Percentiles rank a stretch among this genome's conserved stretches.
Conservation (phyloP, 1,140 invertebrate species). For the Sweltsa coloradensis region DNA sequence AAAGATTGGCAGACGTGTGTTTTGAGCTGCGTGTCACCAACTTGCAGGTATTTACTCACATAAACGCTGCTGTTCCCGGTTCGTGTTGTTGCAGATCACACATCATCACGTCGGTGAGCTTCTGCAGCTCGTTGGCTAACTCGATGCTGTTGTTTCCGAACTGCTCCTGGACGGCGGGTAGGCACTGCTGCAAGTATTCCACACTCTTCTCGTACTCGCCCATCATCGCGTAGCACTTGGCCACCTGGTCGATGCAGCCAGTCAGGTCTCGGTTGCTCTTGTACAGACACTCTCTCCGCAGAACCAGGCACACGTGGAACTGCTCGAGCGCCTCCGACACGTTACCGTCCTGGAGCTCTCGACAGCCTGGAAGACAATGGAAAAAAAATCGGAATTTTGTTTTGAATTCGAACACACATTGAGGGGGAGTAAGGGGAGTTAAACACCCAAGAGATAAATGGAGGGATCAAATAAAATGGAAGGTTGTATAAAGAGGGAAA, state of each 20-base stretch:
- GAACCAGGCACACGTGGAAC: slow-evolving; percentile 30
- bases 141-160: slow-evolving; percentile 43
- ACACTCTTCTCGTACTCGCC: slow-evolving; percentile 31
- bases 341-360: slow-evolving; percentile 19
- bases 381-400: no score
- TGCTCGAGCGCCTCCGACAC: slow-evolving; percentile 29
- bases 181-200: slow-evolving; percentile 31
- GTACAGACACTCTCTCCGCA: slow-evolving; percentile 32
- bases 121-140: slow-evolving; percentile 38
- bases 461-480: no score
- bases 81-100: slow-evolving; percentile 1
- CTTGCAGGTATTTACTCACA: no score
- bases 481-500: no score
- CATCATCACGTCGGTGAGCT: slow-evolving; percentile 27
- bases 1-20: no score
- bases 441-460: no score
- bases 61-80: not conserved
- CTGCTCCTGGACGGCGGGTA: slow-evolving; percentile 31
- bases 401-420: no score
- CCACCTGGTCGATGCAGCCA: slow-evolving; percentile 35
- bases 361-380: slow-evolving; percentile 20
- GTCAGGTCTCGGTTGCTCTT: slow-evolving; percentile 34
- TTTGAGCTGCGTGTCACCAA: no score
- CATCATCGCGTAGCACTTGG: slow-evolving; percentile 32
- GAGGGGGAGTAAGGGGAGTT: no score